These are phyloP conservation scores for Deilephila porcellus DNA, from an alignment of 2,888 invertebrate genomes.

Conservation along the genomic window DNA sequence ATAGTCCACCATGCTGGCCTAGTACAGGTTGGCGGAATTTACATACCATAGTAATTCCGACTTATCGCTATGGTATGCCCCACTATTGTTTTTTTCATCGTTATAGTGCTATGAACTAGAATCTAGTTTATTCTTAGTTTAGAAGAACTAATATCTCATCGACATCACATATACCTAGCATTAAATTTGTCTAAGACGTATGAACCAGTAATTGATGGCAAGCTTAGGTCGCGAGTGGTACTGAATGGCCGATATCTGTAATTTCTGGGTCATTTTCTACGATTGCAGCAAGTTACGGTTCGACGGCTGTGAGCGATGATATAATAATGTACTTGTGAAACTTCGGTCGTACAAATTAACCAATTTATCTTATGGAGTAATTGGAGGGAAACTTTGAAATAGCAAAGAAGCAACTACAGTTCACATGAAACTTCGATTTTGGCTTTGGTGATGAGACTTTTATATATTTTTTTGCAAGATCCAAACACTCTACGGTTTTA, in stretches of 20 bases:
- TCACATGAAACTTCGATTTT: no score
- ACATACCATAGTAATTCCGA: no score
- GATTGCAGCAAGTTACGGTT: constrained; percentile 10
- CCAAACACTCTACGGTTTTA: no score
- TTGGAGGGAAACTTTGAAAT: no score
- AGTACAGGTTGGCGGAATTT: background rate
- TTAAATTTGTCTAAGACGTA: background rate
- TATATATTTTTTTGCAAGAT: no score
- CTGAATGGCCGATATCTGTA: background rate
- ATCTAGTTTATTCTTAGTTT: no score
- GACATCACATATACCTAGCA: background rate
- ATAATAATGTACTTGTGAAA: constrained; percentile 13
- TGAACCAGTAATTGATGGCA: background rate
- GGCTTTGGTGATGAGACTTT: no score
- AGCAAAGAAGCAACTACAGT: no score
- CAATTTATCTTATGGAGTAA: background rate
- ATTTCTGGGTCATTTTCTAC: constrained; percentile 21
- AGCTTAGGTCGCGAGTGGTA: background rate
- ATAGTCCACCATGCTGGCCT: background rate
- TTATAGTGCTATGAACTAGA: no score
- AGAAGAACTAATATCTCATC: background rate
- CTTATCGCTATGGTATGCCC: no score
- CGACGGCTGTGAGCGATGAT: background rate
- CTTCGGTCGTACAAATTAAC: background rate
- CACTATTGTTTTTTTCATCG: no score